Percentiles rank a stretch among this genome's conserved stretches.
phyloP scores from a whole-genome alignment of 2,888 invertebrate species.

The Apotomis betuletana region DNA sequence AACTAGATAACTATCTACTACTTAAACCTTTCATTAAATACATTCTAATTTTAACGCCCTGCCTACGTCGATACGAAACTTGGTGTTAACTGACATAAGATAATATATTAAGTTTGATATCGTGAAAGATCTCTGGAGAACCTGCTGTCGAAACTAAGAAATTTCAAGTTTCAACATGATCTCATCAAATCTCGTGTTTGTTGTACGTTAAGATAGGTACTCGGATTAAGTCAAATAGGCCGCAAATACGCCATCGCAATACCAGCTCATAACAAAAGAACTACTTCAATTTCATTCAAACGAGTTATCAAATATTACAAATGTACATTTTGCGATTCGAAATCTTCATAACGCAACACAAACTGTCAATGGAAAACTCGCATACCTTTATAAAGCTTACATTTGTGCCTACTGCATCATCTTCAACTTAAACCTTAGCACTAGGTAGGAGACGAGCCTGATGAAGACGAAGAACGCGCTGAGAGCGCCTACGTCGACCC shows the following conservation, averaged over 20 bases:
- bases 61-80: slow-evolving; percentile 31
- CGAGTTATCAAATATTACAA: slow-evolving; percentile 7
- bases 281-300: slow-evolving; percentile 9
- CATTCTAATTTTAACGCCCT: slow-evolving; percentile 24
- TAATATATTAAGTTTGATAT: slow-evolving; percentile 26
- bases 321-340: slow-evolving; percentile 22
- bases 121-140: slow-evolving; percentile 20
- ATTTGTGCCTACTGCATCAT: slow-evolving; percentile 77
- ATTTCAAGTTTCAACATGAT: not conserved
- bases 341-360: slow-evolving; percentile 4
- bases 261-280: not conserved
- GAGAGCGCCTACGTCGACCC: slow-evolving; percentile 93
- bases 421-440: slow-evolving; percentile 90
- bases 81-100: slow-evolving; percentile 33
- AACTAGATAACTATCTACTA: slow-evolving; percentile 38
- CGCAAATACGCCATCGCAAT: slow-evolving; percentile 21
- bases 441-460: slow-evolving; percentile 91
- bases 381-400: slow-evolving; percentile 44
- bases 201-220: slow-evolving; percentile 9
- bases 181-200: not conserved
- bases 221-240: slow-evolving; percentile 35
- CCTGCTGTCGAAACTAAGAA: not conserved
- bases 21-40: slow-evolving; percentile 28
- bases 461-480: slow-evolving; percentile 90
- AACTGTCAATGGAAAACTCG: slow-evolving; percentile 16